Percentiles rank a stretch among this genome's conserved stretches.
These are phyloP conservation scores for Babylonia areolata DNA, from an alignment of 1,140 invertebrate species.

Conservation along the genomic window DNA sequence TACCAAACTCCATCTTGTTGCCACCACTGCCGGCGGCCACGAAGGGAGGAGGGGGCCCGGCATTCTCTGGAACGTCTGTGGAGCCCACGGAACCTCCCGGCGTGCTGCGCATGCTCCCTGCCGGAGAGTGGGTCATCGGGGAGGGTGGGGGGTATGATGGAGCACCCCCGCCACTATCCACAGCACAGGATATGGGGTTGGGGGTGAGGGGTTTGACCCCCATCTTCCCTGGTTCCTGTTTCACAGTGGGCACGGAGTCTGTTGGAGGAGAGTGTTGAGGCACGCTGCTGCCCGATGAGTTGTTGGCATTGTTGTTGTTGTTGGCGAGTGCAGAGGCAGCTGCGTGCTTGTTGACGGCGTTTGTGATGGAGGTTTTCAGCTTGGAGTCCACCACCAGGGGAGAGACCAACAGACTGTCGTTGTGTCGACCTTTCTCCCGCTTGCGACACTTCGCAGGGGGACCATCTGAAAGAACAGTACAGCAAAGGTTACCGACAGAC, in stretches of 20 bases:
- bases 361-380: slow-evolving; percentile 38
- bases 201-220: not conserved
- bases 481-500: too few species aligned
- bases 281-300: not conserved
- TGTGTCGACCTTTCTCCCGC: slow-evolving; percentile 23
- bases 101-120: slow-evolving; percentile 32
- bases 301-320: not conserved
- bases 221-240: not conserved
- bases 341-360: slow-evolving; percentile 38
- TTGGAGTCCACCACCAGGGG: slow-evolving; percentile 37
- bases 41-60: slow-evolving; percentile 41
- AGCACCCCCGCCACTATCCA: not conserved
- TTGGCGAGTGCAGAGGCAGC: not conserved
- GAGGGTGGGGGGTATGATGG: slow-evolving; percentile 8
- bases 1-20: slow-evolving; percentile 50
- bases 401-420: not conserved
- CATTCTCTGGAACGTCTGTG: slow-evolving; percentile 41
- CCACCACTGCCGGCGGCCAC: too few species aligned
- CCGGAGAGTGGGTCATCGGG: slow-evolving; percentile 27
- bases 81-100: slow-evolving; percentile 22
- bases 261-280: not conserved
- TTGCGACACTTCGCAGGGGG: slow-evolving; percentile 22
- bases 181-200: not conserved
- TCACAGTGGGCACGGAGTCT: not conserved
- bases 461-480: slow-evolving; percentile 14